Conservation (phyloP, 1,140 invertebrate genomes). For the Monomorium pharaonis region DNA sequence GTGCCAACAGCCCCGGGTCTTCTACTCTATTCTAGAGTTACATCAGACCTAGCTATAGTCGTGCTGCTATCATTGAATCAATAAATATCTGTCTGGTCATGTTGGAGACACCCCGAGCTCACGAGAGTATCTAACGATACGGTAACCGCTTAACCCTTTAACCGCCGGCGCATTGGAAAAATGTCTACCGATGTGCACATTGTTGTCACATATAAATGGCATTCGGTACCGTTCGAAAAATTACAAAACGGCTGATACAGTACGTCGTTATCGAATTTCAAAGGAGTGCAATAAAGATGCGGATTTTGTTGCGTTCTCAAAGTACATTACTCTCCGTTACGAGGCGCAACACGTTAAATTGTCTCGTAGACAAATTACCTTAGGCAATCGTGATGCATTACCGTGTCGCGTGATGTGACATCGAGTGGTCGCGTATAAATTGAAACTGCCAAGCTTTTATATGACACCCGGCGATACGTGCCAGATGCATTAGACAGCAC, state of each 20-base stretch:
- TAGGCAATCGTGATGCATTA: constrained; percentile 6
- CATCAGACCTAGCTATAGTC: constrained; percentile 70
- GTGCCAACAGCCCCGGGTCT: constrained; percentile 22
- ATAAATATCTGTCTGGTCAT: constrained; percentile 71
- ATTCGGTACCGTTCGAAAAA: background rate
- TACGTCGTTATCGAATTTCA: background rate
- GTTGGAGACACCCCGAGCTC: constrained; percentile 60
- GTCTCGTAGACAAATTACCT: constrained; percentile 19
- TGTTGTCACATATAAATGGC: constrained; percentile 19
- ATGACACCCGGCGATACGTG: background rate
- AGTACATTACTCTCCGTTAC: background rate
- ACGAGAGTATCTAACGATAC: constrained; percentile 53
- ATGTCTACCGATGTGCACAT: background rate
- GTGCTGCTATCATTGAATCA: constrained; percentile 69
- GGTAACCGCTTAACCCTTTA: constrained; percentile 27
- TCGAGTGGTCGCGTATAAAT: constrained; percentile 30
- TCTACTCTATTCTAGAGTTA: constrained; percentile 64
- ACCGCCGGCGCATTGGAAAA: constrained; percentile 5
- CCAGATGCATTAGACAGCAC: background rate
- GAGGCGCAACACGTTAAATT: background rate
- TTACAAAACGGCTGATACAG: background rate
- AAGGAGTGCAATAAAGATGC: background rate
- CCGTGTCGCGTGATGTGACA: background rate
- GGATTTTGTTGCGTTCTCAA: background rate
- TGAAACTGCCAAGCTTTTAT: constrained; percentile 43